Conservation (phyloP, 2,888 invertebrate genomes). For the Ectobius pallidus region DNA sequence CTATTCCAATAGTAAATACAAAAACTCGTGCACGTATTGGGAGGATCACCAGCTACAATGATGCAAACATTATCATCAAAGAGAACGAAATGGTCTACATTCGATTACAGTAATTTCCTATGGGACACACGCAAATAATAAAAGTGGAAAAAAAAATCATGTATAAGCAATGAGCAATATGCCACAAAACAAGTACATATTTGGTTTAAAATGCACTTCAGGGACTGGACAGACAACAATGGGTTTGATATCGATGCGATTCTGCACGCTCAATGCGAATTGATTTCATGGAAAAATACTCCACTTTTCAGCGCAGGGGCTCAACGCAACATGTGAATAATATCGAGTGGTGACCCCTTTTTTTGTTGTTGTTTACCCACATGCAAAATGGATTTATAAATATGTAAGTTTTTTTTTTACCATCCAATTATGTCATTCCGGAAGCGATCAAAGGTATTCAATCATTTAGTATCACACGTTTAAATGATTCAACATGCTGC, state of each 20-base stretch:
- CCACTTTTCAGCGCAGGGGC: no score
- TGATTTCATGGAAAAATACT: background rate
- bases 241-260: background rate
- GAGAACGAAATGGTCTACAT: slow-evolving; percentile 4
- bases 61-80: slow-evolving; percentile 25
- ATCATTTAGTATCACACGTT: no score
- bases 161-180: background rate
- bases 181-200: slow-evolving; percentile 3
- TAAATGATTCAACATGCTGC: no score
- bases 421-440: no score
- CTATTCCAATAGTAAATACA: slow-evolving; percentile 24
- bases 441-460: no score
- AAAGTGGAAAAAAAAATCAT: background rate
- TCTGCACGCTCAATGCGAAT: background rate
- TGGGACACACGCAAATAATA: slow-evolving; percentile 7
- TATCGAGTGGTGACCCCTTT: no score
- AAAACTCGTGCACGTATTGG: background rate
- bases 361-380: no score
- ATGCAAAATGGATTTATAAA: no score
- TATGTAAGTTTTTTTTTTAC: no score
- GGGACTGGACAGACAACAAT: background rate
- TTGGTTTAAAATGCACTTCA: background rate
- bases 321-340: no score
- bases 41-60: background rate
- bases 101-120: slow-evolving; percentile 22